Conservation (phyloP, 2,888 invertebrate species). For the Melanchra persicariae region DNA sequence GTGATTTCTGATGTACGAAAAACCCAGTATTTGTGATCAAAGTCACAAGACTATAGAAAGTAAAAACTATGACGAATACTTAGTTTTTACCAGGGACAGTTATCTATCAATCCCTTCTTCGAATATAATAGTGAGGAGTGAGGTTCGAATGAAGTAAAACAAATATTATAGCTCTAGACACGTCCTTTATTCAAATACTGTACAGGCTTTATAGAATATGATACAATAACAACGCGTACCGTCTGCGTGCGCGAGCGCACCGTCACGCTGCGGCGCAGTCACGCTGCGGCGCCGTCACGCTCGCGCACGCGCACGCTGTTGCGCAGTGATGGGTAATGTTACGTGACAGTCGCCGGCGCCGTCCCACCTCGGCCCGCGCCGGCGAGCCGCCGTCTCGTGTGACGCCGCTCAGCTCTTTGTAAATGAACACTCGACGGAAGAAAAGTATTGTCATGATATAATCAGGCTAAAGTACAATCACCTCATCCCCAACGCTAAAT, state of each 20-base stretch:
- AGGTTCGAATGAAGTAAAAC: too few species aligned
- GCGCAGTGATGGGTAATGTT: too few species aligned
- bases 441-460: constrained; percentile 65
- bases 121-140: background rate
- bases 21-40: too few species aligned
- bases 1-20: too few species aligned
- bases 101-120: too few species aligned
- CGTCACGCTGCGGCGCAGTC: too few species aligned
- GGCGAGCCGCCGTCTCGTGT: too few species aligned
- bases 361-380: too few species aligned
- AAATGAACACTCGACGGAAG: constrained; percentile 55
- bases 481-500: constrained; percentile 30
- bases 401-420: constrained; percentile 28
- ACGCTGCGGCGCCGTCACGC: background rate
- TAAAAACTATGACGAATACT: too few species aligned
- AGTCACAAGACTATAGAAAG: too few species aligned
- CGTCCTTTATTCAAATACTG: constrained; percentile 89
- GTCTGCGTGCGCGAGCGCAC: constrained; percentile 19
- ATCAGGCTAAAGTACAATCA: constrained; percentile 44
- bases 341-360: background rate
- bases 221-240: constrained; percentile 78
- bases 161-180: constrained; percentile 79
- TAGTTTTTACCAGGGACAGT: too few species aligned
- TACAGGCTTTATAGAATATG: constrained; percentile 85
- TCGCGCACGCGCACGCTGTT: background rate